These are phyloP conservation scores for Leptinotarsa defecta DNA, from an alignment of 1,140 invertebrate species.

Conservation along the genomic window DNA sequence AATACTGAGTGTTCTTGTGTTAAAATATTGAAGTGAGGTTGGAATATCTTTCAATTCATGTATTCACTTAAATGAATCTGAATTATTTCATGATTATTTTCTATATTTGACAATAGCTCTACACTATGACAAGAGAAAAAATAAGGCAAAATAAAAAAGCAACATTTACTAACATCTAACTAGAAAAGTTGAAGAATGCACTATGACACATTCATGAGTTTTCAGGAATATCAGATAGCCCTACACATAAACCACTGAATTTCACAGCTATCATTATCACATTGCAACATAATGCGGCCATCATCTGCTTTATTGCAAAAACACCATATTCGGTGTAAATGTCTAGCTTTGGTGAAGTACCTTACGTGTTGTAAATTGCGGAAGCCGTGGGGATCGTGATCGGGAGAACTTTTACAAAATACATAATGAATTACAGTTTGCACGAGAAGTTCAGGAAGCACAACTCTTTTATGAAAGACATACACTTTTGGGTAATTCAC, in stretches of 20 bases:
- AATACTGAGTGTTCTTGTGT: too few relatives aligned
- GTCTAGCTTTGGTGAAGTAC: not conserved
- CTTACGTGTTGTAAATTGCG: too few relatives aligned
- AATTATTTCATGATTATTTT: too few relatives aligned
- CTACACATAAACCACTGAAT: not conserved
- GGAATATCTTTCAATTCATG: too few relatives aligned
- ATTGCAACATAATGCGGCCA: not conserved
- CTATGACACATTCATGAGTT: not conserved
- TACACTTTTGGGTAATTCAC: constrained; percentile 4
- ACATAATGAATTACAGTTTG: too few relatives aligned
- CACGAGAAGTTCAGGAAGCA: not conserved
- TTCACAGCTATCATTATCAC: not conserved
- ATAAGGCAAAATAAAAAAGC: not conserved
- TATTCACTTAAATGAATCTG: too few relatives aligned
- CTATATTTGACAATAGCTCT: too few relatives aligned
- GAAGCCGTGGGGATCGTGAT: too few relatives aligned
- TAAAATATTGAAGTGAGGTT: too few relatives aligned
- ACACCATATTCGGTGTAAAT: not conserved
- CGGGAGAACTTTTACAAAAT: too few relatives aligned
- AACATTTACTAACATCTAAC: constrained; percentile 8
- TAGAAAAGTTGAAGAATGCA: not conserved
- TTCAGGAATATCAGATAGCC: not conserved
- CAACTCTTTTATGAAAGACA: not conserved
- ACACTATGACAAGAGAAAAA: too few relatives aligned
- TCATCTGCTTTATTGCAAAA: constrained; percentile 1